Base-by-base conservation (phyloP, 2,888 invertebrate genomes). In the Choreutis nemorana region DNA sequence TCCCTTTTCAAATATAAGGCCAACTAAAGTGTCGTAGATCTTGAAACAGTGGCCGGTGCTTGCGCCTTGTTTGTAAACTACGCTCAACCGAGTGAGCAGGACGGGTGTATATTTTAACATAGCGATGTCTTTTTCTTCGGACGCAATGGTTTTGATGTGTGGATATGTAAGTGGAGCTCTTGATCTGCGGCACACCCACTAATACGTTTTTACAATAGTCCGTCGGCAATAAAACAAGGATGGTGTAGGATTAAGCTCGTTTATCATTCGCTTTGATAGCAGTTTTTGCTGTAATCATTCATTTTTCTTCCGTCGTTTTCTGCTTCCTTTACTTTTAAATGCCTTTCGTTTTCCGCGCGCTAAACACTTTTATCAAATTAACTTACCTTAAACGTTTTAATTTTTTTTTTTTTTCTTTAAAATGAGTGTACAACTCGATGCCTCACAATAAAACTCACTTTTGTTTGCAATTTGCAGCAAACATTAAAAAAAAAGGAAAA, bases 241-340 rank as follows among this genome's bases (percentile, higher is more conserved):
- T 67, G 62, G 70, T 61, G 55, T 58, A 51, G 70, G 72, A 75
- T 77, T 77, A 75, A 71, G 70, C 65, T 75, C 77, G 70, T 78
- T 73, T 72, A 78, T 78, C 77, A 78, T 75, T 72, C 73, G 70
- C 70, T 71, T 65, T 75, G 75, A 78, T 75, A 65, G 73, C 72
- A 71, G 64, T 77, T 77, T 75, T 77, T 77, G 75, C 71, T 58
- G 70, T 73, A 75, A 78, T 78, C 77, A 73, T 75, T 78, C 77
- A 78, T 77, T 78, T 77, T 72, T 75, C 73, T 71, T 73, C 75
- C 65, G 65, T 67, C 67, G 65, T 70, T 68, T 68, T 70, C 68
- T 65, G 62, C 65, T 71, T 67, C 64, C 67, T 61, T 72, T 65
- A 65, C 62, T 57, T 67, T 71, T 70, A 66, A 71, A 68, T 64